Base-by-base conservation (phyloP, 1,140 invertebrate genomes). In the Zophobas morio region DNA sequence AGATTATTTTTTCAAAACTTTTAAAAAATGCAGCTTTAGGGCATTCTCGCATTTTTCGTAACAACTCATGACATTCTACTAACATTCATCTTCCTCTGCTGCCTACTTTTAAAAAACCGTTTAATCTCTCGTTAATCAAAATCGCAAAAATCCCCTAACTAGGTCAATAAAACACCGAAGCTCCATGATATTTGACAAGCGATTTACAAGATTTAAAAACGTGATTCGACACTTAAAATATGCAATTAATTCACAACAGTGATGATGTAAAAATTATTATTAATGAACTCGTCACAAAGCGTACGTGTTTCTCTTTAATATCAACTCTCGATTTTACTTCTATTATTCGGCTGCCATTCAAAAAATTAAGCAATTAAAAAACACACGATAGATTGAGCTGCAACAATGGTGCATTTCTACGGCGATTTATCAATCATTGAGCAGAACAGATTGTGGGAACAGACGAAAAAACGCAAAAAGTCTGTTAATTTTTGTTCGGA, bases 151-250 rank as follows among this genome's bases (percentile, higher is more conserved):
- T 20, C 20, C 20, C 20, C 20, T 20, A 57, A 60, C 20, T 66
- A 42, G 60, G 60, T 66, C 60, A 66, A 66, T 66, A 66, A 66
- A 66, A 66, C 39, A 42, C 39, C 20, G 60, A 42, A 42, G 37
- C 39, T 32, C 37, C n/a, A 8, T 66, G 60, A 20, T 66, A 66
- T 66, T 66, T 66, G 60, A 42, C 60, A 46, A 42, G 39, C 40
- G 32, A 42, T 42, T 66, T 66, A 40, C 33, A 37, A 20, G 37
- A 35, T 40, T 63, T 37, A 42, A 39, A 51, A 40, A 57, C 56
- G 35, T 57, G 56, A 60, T 60, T 60, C 37, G 36, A 35, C 37
- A 60, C 34, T 60, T 37, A 39, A 60, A 60, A 60, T 35, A 60
- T 46, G 2, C 39, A 46, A 66, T 66, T 66, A 66, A 66, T 42